Conservation (phyloP, 2,113 vertebrate species). For the Procavia capensis region DNA sequence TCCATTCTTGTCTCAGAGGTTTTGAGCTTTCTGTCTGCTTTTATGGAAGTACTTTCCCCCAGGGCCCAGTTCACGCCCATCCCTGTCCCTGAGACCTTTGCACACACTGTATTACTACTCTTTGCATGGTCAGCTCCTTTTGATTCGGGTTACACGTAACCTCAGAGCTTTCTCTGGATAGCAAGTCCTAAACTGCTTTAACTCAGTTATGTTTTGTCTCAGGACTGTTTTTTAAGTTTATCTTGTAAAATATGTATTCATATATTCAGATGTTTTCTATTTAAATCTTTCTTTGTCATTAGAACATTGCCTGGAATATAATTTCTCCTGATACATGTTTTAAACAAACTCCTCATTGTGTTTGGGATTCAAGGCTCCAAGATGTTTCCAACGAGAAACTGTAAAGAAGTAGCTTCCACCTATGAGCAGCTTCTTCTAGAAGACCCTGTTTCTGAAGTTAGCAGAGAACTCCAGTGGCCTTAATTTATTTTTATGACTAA, state of each 20-base stretch:
- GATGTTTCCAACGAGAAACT: neutral
- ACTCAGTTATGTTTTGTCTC: too few species aligned
- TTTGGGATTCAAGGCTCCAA: neutral
- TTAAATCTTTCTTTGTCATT: neutral
- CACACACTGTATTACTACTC: neutral
- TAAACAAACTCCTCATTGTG: neutral
- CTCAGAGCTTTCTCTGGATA: neutral
- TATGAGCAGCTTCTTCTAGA: neutral
- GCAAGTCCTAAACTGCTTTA: neutral
- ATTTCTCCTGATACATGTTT: neutral
- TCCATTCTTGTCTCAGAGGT: neutral
- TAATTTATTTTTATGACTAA: neutral
- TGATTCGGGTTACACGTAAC: neutral
- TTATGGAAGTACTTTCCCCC: neutral
- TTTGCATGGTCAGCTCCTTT: neutral
- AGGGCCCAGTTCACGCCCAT: neutral
- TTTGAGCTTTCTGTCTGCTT: neutral
- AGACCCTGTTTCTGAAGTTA: neutral
- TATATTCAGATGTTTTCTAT: neutral
- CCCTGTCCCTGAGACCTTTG: neutral
- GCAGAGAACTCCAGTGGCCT: neutral
- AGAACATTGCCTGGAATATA: neutral
- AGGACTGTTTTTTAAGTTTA: neutral
- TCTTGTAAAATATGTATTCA: neutral
- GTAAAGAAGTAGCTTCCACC: neutral